These are phyloP conservation scores for Tenrec ecaudatus DNA, from an alignment of 2,113 vertebrate species.

Conservation along the genomic window DNA sequence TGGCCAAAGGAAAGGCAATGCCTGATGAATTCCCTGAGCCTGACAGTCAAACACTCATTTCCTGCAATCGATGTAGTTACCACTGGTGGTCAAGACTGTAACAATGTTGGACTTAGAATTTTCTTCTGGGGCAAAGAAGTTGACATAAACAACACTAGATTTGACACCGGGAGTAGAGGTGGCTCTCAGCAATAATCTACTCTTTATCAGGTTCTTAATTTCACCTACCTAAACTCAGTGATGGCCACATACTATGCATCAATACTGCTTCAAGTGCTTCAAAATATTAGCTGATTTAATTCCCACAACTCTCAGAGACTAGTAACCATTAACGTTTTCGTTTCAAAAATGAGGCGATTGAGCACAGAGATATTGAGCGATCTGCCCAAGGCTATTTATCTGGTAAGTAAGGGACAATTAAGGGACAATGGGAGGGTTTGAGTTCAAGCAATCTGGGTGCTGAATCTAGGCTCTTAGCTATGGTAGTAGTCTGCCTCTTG, in stretches of 20 bases:
- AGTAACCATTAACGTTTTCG: not conserved
- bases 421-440: not conserved
- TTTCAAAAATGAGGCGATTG: not conserved
- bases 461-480: not conserved
- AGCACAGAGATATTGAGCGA: not conserved
- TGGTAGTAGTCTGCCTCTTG: not conserved
- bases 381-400: not conserved
- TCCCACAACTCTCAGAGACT: not conserved
- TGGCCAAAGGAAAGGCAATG: not conserved
- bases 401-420: not conserved
- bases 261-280: not conserved
- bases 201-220: not conserved
- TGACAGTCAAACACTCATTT: not conserved
- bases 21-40: not conserved
- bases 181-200: not conserved
- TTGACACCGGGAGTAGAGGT: slow-evolving; percentile 9
- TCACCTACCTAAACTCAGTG: not conserved
- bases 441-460: not conserved
- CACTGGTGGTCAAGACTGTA: not conserved
- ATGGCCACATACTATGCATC: not conserved
- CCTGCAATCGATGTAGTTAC: not conserved
- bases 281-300: not conserved
- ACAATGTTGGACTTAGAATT: not conserved
- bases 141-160: not conserved
- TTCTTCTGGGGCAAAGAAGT: not conserved